Percentiles rank a stretch among this genome's conserved stretches.
These are phyloP conservation scores for Aporrectodea caliginosa DNA, from an alignment of 1,140 invertebrate species.

Conservation along the genomic window DNA sequence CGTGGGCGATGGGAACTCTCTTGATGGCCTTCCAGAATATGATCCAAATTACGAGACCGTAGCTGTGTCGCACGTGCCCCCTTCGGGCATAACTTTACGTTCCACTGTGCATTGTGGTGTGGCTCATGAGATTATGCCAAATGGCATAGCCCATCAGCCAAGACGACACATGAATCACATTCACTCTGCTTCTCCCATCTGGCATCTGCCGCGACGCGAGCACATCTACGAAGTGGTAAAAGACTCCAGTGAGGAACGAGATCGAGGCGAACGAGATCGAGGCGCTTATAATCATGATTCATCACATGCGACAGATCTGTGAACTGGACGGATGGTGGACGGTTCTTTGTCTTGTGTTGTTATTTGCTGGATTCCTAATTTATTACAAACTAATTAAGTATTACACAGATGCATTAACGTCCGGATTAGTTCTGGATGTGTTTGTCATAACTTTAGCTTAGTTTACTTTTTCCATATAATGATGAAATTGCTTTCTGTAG, in stretches of 20 bases:
- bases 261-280: neutral
- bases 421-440: too few species aligned
- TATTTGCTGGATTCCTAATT: too few species aligned
- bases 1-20: neutral
- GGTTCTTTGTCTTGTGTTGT: too few species aligned
- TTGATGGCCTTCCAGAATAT: neutral
- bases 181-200: neutral
- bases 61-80: neutral
- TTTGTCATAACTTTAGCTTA: too few species aligned
- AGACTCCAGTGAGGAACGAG: neutral
- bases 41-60: neutral
- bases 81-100: neutral
- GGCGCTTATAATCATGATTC: neutral
- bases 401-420: too few species aligned
- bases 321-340: neutral
- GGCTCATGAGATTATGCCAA: neutral
- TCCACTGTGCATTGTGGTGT: neutral
- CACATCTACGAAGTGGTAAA: conserved; percentile 26
- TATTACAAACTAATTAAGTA: too few species aligned
- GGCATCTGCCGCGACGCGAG: conserved; percentile 16
- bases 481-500: too few species aligned
- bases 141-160: neutral
- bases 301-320: neutral
- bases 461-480: too few species aligned
- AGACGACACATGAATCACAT: neutral